phyloP scores from a whole-genome alignment of 2,888 invertebrate species.

The Ceraclea dissimilis region DNA sequence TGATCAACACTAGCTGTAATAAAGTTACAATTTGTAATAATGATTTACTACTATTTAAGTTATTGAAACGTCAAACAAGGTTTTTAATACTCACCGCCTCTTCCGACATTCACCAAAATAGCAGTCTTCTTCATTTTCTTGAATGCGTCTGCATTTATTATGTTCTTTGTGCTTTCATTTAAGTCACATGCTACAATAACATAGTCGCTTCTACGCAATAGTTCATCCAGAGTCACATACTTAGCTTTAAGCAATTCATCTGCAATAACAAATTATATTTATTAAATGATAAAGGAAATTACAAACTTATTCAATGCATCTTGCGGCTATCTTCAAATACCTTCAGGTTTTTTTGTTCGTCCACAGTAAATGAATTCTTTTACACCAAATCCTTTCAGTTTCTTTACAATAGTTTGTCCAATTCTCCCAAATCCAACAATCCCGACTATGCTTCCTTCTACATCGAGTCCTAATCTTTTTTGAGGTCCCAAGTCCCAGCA shows the following conservation, averaged over 20 bases:
- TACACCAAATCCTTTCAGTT: slow-evolving; percentile 68
- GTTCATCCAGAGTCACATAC: slow-evolving; percentile 58
- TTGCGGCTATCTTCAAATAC: slow-evolving; percentile 33
- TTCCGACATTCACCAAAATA: slow-evolving; percentile 68
- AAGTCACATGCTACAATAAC: slow-evolving; percentile 63
- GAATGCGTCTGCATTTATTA: slow-evolving; percentile 63
- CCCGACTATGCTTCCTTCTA: slow-evolving; percentile 72
- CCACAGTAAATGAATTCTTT: slow-evolving; percentile 66
- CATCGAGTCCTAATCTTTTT: slow-evolving; percentile 73
- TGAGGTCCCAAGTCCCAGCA: slow-evolving; percentile 61
- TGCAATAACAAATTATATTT: slow-evolving; percentile 45
- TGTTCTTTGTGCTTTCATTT: slow-evolving; percentile 56
- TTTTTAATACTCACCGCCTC: slow-evolving; percentile 51
- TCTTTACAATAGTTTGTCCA: slow-evolving; percentile 64
- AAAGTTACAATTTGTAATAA: slow-evolving; percentile 16
- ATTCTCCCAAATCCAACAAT: slow-evolving; percentile 77
- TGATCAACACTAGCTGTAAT: slow-evolving; percentile 69
- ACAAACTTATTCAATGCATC: neutral
- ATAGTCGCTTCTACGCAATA: slow-evolving; percentile 66
- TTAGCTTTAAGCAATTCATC: slow-evolving; percentile 53
- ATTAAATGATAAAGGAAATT: slow-evolving; percentile 54
- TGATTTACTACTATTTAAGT: too few species aligned
- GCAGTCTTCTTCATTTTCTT: slow-evolving; percentile 68
- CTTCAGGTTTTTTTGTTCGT: slow-evolving; percentile 56
- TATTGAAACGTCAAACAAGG: slow-evolving; percentile 3